Percentiles rank a stretch among this genome's conserved stretches.
These are phyloP conservation scores for Pagrus major DNA, from an alignment of 2,113 vertebrate genomes.

Conservation along the genomic window DNA sequence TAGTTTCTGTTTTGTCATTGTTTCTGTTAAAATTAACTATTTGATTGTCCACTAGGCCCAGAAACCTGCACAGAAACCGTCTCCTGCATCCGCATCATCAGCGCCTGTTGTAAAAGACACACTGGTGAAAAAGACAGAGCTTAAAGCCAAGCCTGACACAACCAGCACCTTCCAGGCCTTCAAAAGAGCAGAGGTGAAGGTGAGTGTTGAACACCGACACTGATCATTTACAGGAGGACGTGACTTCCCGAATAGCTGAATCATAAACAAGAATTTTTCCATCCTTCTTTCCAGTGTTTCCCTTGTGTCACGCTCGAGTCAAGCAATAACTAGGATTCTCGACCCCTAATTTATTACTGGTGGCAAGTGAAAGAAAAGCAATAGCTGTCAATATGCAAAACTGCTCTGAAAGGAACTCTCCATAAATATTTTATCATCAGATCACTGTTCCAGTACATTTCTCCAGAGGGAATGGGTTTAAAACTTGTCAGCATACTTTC, in stretches of 20 bases:
- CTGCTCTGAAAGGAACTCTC: background rate
- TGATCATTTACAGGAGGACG: background rate
- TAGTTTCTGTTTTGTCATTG: background rate
- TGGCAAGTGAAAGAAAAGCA: background rate
- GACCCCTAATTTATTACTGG: background rate
- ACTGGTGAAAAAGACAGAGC: conserved; percentile 93
- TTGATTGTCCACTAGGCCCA: conserved; percentile 87
- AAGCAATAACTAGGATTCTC: background rate
- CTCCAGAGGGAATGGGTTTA: conserved; percentile 21
- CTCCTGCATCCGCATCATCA: conserved; percentile 88
- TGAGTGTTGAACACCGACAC: conserved; percentile 72
- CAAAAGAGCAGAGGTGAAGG: conserved; percentile 98
- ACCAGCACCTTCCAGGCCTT: conserved; percentile 94
- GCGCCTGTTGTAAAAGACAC: conserved; percentile 93
- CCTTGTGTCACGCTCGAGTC: background rate
- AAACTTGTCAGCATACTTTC: conserved; percentile 21
- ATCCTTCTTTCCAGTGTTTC: background rate
- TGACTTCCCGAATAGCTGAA: background rate
- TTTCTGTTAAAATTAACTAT: background rate
- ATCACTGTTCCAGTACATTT: conserved; percentile 18
- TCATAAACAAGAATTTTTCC: background rate
- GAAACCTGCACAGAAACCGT: conserved; percentile 95
- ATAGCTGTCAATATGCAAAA: background rate
- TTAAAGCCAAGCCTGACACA: conserved; percentile 92
- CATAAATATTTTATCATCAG: conserved; percentile 13